Evolutionary conservation across 2,888 invertebrate genomes (phyloP).

Genomic region (Volucella zonaria): DNA sequence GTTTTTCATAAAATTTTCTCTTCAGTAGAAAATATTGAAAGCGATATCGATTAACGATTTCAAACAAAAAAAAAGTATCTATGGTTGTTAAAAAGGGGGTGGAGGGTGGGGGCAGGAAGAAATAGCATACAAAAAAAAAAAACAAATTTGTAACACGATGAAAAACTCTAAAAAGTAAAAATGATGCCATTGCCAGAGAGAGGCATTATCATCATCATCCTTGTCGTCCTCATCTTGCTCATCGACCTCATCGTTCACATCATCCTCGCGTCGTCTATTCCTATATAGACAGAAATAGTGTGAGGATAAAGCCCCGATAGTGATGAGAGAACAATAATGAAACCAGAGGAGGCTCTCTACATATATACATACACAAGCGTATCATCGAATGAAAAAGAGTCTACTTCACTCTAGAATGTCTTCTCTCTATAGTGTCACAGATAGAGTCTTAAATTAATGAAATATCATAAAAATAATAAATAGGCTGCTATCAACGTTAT

Average conservation of each 20-base stretch:
- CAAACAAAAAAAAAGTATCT: conserved; percentile 3
- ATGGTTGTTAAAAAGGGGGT: neutral
- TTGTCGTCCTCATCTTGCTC: conserved; percentile 27
- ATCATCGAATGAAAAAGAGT: conserved; percentile 39
- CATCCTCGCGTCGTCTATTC: conserved; percentile 23
- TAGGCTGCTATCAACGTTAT: conserved; percentile 75
- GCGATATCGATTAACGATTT: conserved; percentile 67
- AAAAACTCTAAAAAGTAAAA: conserved; percentile 26
- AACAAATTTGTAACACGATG: conserved; percentile 53
- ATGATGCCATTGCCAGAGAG: conserved; percentile 48
- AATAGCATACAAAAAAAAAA: conserved; percentile 9
- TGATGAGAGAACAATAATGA: conserved; percentile 41
- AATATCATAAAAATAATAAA: conserved; percentile 76
- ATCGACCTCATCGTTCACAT: conserved; percentile 35
- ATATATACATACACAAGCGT: too few species aligned
- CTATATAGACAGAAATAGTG: conserved; percentile 9
- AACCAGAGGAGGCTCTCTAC: conserved; percentile 31
- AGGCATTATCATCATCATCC: conserved; percentile 43
- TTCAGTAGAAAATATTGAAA: conserved; percentile 58
- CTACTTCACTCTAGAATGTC: conserved; percentile 30
- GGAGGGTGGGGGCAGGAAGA: neutral
- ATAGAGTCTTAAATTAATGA: conserved; percentile 75
- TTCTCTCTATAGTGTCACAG: conserved; percentile 59
- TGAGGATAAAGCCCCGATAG: neutral
- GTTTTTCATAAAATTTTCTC: conserved; percentile 25